Evolutionary conservation across 2,113 vertebrate genomes (phyloP).

Genomic region (Rallus limicola): DNA sequence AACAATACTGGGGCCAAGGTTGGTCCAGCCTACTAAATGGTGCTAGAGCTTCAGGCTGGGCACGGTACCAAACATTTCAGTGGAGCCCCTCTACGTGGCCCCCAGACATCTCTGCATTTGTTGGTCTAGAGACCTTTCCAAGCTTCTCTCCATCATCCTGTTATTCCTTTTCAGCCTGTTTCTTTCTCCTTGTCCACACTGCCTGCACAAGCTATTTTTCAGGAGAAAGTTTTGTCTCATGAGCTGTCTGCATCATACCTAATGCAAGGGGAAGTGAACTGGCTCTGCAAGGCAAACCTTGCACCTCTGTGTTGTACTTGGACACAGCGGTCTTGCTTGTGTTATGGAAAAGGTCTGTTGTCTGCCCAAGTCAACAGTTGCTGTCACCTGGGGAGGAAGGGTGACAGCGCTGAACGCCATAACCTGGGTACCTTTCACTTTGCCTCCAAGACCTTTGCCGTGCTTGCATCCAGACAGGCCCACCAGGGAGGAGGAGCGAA

Average conservation of each 20-base stretch:
- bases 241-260: neutral
- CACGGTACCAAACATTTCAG: slow-evolving; percentile 33
- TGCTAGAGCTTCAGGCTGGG: slow-evolving; percentile 31
- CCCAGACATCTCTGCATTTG: neutral
- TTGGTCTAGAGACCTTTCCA: slow-evolving; percentile 5
- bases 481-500: neutral
- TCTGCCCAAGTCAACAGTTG: neutral
- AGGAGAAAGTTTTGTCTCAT: neutral
- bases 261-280: neutral
- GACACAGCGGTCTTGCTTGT: fast-evolving
- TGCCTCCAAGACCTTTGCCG: neutral
- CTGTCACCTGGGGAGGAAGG: neutral
- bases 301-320: neutral
- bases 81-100: neutral
- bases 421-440: neutral
- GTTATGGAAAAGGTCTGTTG: neutral
- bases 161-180: slow-evolving; percentile 5
- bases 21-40: slow-evolving; percentile 24
- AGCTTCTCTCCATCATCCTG: neutral
- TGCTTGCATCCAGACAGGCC: neutral
- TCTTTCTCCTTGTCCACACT: neutral
- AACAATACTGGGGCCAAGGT: neutral
- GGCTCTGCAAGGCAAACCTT: neutral
- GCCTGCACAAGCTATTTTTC: neutral
- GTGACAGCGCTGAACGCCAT: neutral